Evolutionary conservation across 2,797 vertebrate species (phyloP).

Genomic region (Sebastes trivittatus): DNA sequence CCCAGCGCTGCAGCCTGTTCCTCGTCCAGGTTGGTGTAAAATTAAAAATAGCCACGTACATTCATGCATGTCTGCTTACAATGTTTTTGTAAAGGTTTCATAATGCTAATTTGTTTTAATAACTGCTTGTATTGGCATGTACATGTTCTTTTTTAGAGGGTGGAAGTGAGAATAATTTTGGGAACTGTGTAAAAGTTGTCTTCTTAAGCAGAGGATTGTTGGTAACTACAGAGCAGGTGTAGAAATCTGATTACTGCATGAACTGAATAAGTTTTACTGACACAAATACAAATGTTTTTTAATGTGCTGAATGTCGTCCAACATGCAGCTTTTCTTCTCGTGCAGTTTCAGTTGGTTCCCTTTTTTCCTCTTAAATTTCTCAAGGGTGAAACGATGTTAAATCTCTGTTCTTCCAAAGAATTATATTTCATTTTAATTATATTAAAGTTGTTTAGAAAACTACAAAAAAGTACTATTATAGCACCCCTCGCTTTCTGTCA

Average conservation of each 20-base stretch:
- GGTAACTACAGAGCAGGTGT: too few relatives aligned
- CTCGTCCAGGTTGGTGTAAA: conserved; percentile 89
- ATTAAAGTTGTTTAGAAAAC: neutral
- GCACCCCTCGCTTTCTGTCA: neutral
- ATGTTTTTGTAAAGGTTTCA: neutral
- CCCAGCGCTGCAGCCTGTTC: conserved; percentile 93
- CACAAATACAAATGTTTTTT: neutral
- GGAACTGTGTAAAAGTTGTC: neutral
- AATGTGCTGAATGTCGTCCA: neutral
- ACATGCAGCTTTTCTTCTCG: neutral
- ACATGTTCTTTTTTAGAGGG: neutral
- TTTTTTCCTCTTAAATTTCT: neutral
- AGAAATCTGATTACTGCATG: neutral
- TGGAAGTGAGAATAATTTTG: neutral
- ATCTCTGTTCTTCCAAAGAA: too few relatives aligned
- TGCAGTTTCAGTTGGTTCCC: neutral
- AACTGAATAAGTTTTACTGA: neutral
- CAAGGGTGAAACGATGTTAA: neutral
- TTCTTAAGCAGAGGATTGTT: too few relatives aligned
- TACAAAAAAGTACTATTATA: neutral
- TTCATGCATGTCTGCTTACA: neutral
- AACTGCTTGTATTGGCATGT: neutral
- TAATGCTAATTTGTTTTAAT: neutral
- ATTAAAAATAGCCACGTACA: neutral
- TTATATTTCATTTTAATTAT: too few relatives aligned